Base-by-base conservation (phyloP, 2,113 vertebrate species). In the Saccopteryx bilineata region DNA sequence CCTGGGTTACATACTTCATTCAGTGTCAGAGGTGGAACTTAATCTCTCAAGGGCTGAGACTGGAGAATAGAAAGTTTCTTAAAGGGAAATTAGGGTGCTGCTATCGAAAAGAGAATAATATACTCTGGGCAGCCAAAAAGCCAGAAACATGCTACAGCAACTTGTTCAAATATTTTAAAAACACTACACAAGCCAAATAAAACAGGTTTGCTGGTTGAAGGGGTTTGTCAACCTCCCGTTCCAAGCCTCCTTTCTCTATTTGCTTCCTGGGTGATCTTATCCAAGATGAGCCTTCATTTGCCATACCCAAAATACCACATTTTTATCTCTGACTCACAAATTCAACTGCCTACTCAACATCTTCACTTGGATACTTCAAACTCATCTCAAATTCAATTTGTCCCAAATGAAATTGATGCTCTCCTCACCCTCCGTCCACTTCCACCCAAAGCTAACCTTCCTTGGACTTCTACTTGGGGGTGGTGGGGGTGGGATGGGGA, bases 241-340 rank as follows among this genome's bases (percentile, higher is more conserved):
- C 12, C 31, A 82, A 26, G n/a, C 13, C 48, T 78, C 24, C 66
- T 92, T 94, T 94, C 63, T 82, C 46, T 79, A 9, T 39, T 91
- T 74, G 56, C 94, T 96, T 92, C 94, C 85, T 92, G 94, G 95
- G 95, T 96, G 80, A 97, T 92, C 56, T 81, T 63, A 79, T 82
- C 72, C 89, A 75, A 89, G n/a, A 74, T 8, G 11, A 65, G 33
- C 14, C 66, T 94, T 78, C 78, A 79, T 88, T 87, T 87, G 68
- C 85, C 96, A 92, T 28, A 85, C 81, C 68, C 79, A 65, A 90
- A 97, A 82, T 75, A 93, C 56, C 81, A 48, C 76, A 93, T 91
- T 97, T 94, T 94, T 83, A 82, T 90, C 84, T 96, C 96, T 97
- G 93, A 95, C 94, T 97, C 96, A 97, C 68, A 94, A 86, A 96